These are phyloP conservation scores for Clupea harengus DNA, from an alignment of 2,113 vertebrate species.

Conservation along the genomic window DNA sequence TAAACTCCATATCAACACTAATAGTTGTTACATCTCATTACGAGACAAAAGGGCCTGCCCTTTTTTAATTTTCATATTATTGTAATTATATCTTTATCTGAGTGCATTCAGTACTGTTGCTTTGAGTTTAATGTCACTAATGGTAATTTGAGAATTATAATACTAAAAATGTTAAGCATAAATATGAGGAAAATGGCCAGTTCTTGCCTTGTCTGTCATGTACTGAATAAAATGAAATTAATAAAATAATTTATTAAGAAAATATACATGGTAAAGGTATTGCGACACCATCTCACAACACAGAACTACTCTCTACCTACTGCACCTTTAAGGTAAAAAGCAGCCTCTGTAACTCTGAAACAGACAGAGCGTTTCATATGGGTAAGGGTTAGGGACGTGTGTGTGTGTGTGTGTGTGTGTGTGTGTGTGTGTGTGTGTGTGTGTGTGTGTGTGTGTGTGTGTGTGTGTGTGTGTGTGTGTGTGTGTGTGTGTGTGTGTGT, in stretches of 20 bases:
- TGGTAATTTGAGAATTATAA: background rate
- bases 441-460: too few species aligned
- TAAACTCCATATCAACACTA: background rate
- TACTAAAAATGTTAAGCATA: too few species aligned
- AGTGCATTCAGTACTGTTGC: background rate
- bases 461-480: too few species aligned
- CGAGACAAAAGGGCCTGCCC: background rate
- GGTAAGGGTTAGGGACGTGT: too few species aligned
- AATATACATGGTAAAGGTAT: background rate
- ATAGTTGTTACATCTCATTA: background rate
- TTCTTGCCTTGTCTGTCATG: background rate
- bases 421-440: too few species aligned
- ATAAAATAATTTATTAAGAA: constrained; percentile 14
- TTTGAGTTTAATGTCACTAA: background rate
- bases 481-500: too few species aligned
- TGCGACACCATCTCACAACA: too few species aligned
- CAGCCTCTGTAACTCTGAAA: too few species aligned
- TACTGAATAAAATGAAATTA: background rate
- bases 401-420: too few species aligned
- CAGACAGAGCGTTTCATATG: too few species aligned
- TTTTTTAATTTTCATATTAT: background rate
- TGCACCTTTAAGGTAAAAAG: too few species aligned
- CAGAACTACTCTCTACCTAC: too few species aligned
- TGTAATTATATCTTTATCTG: background rate
- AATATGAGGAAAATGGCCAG: background rate